A percentile compares a stretch with the other conserved stretches of the same genome.
These are phyloP conservation scores for Chymomyza costata DNA, from an alignment of 1,140 invertebrate species.

Conservation along the genomic window DNA sequence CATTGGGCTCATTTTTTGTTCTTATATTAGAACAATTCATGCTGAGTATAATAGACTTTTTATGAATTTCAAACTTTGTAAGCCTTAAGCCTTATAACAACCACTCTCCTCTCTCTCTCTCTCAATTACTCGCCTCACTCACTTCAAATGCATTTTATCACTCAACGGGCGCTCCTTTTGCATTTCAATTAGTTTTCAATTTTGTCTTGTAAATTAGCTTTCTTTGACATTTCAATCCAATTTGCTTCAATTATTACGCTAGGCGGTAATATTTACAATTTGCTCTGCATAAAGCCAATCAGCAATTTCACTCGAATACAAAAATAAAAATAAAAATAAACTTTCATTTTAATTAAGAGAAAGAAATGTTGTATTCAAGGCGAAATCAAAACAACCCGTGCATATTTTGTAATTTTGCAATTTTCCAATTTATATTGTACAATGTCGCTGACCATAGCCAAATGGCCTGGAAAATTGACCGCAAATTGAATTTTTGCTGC, in stretches of 20 bases:
- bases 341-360: slow-evolving; percentile 63
- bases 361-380: slow-evolving; percentile 14
- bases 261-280: too few species aligned
- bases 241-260: too few species aligned
- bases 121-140: background rate
- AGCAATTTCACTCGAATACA: slow-evolving; percentile 52
- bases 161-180: too few species aligned
- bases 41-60: too few species aligned
- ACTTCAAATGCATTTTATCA: too few species aligned
- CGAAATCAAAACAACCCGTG: slow-evolving; percentile 4
- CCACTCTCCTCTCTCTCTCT: slow-evolving; percentile 6
- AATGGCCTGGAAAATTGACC: slow-evolving; percentile 50
- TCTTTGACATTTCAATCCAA: too few species aligned
- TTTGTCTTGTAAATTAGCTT: too few species aligned
- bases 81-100: too few species aligned
- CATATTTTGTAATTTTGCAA: slow-evolving; percentile 42
- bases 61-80: too few species aligned
- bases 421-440: slow-evolving; percentile 48
- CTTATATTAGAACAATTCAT: too few species aligned
- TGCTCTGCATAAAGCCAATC: slow-evolving; percentile 15
- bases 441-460: slow-evolving; percentile 20
- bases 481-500: slow-evolving; percentile 60
- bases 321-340: slow-evolving; percentile 40
- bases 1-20: too few species aligned
- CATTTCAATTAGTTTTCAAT: too few species aligned